phyloP scores from a whole-genome alignment of 2,888 invertebrate species.

The Odiellus spinosus region DNA sequence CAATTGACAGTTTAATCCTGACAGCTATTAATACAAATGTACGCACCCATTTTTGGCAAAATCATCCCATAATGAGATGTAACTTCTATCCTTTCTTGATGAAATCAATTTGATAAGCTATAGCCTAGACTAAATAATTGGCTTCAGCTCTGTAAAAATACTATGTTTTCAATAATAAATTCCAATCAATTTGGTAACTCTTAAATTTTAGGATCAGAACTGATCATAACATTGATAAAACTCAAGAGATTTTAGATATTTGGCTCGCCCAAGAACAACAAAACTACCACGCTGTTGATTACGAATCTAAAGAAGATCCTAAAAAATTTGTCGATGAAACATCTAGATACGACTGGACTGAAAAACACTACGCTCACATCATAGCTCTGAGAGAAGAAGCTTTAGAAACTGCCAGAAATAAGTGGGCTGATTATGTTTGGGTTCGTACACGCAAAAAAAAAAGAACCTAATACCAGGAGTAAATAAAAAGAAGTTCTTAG shows the following conservation, averaged over 20 bases:
- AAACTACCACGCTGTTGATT: constrained; percentile 54
- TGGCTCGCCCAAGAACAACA: constrained; percentile 49
- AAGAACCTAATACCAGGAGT: no score
- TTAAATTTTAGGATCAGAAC: constrained; percentile 64
- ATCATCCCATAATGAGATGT: no score
- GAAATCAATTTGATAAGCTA: no score
- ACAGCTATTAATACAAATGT: no score
- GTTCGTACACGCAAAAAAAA: no score
- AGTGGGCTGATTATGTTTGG: constrained; percentile 73
- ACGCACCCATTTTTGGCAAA: no score
- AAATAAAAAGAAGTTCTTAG: constrained; percentile 35
- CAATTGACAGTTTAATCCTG: no score
- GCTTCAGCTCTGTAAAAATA: no score
- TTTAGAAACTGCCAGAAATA: constrained; percentile 48
- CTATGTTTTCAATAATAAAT: no score
- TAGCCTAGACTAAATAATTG: no score
- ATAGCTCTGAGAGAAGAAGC: constrained; percentile 62
- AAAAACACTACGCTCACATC: constrained; percentile 54
- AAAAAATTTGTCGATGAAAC: constrained; percentile 39
- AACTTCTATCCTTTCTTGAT: no score
- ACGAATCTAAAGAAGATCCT: constrained; percentile 38
- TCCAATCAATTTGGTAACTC: no score
- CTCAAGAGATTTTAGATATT: constrained; percentile 48
- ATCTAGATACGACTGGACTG: constrained; percentile 50
- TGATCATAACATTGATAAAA: constrained; percentile 70